A percentile compares a stretch with the other conserved stretches of the same genome.
phyloP scores from a whole-genome alignment of 2,113 vertebrate species.

The Chaenocephalus aceratus region DNA sequence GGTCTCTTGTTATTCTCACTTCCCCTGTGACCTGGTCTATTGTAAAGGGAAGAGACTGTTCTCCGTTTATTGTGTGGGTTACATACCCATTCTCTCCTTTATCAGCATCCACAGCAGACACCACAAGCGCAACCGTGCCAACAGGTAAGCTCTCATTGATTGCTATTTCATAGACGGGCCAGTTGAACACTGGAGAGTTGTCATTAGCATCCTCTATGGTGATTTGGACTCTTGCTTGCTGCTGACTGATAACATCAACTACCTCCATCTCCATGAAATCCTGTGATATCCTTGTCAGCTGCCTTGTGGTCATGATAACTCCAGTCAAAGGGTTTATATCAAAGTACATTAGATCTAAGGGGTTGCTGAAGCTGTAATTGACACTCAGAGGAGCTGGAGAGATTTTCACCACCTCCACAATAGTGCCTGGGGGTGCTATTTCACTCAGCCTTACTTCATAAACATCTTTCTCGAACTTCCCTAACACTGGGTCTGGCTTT shows the following conservation, averaged over 20 bases:
- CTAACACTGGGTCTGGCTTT: conserved; percentile 78
- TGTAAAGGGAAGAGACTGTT: conserved; percentile 89
- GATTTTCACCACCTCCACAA: conserved; percentile 89
- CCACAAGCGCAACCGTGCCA: conserved; percentile 86
- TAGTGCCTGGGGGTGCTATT: conserved; percentile 92
- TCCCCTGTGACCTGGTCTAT: conserved; percentile 93
- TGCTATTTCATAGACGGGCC: conserved; percentile 85
- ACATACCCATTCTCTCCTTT: conserved; percentile 94
- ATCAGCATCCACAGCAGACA: conserved; percentile 92
- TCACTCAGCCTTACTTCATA: conserved; percentile 92
- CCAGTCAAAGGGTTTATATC: conserved; percentile 91
- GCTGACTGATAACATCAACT: conserved; percentile 81
- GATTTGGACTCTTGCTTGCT: conserved; percentile 86
- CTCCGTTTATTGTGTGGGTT: conserved; percentile 90
- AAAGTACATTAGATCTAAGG: conserved; percentile 88
- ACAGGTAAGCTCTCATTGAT: conserved; percentile 91
- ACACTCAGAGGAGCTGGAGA: conserved; percentile 84
- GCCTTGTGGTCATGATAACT: conserved; percentile 88
- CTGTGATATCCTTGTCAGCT: conserved; percentile 86
- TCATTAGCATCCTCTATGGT: conserved; percentile 93
- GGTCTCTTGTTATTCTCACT: conserved; percentile 88
- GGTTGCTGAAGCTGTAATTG: conserved; percentile 88
- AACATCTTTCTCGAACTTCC: conserved; percentile 88
- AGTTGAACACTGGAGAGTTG: conserved; percentile 91
- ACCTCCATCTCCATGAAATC: conserved; percentile 89